A percentile compares a stretch with the other conserved stretches of the same genome.
Evolutionary conservation across 2,888 invertebrate species (phyloP).

Genomic region (Parnassius glacialis): DNA sequence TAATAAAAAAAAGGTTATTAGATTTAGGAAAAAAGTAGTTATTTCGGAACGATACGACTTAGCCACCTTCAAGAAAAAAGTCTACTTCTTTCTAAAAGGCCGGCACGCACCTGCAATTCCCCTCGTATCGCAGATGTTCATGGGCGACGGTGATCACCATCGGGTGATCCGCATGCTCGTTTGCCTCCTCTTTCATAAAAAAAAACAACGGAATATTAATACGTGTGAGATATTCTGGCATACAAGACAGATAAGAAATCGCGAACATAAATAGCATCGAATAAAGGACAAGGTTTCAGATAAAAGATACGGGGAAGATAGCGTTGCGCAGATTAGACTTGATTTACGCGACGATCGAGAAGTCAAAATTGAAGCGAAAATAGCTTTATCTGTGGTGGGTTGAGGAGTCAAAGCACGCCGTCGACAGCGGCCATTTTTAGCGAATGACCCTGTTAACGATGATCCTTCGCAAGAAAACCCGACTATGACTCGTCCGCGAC

Average conservation of each 20-base stretch:
- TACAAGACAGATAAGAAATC: slow-evolving; percentile 19
- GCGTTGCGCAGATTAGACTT: slow-evolving; percentile 15
- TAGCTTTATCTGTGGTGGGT: neutral
- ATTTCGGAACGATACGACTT: too few species aligned
- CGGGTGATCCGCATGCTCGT: too few species aligned
- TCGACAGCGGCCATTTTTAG: slow-evolving; percentile 5
- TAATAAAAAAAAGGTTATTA: too few species aligned
- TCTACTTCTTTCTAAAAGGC: too few species aligned
- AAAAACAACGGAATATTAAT: slow-evolving; percentile 6
- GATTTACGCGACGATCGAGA: slow-evolving; percentile 19
- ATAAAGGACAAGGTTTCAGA: slow-evolving; percentile 26
- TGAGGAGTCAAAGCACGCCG: neutral
- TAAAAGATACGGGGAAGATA: slow-evolving; percentile 23
- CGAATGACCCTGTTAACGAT: slow-evolving; percentile 5
- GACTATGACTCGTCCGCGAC: slow-evolving; percentile 7
- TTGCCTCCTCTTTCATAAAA: too few species aligned
- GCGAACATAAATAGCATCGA: slow-evolving; percentile 21
- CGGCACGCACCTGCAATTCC: too few species aligned
- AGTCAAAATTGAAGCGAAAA: slow-evolving; percentile 4
- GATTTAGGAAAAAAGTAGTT: too few species aligned
- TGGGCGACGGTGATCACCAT: too few species aligned
- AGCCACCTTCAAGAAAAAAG: too few species aligned
- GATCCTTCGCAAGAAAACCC: slow-evolving; percentile 2
- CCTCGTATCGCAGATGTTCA: too few species aligned
- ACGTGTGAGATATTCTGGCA: neutral